Conservation (phyloP, 2,888 invertebrate species). For the Drosophila parthenogenetica region DNA sequence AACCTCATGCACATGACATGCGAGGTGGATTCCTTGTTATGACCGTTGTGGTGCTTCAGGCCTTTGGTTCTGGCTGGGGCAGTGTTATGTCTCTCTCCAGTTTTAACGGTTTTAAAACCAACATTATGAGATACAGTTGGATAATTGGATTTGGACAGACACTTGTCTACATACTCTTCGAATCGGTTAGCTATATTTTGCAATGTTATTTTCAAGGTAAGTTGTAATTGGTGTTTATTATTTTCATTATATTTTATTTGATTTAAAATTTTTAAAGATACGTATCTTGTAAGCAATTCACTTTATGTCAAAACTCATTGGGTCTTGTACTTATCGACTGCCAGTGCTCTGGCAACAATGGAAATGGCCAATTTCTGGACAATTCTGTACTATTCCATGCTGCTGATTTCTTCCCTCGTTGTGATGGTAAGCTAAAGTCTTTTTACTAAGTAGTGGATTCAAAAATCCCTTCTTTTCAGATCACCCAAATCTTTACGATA, state of each 20-base stretch:
- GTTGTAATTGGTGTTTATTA: conserved; percentile 5
- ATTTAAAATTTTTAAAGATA: background rate
- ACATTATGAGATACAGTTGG: conserved; percentile 86
- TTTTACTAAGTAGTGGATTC: background rate
- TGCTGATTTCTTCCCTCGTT: conserved; percentile 90
- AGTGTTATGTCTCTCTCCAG: conserved; percentile 93
- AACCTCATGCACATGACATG: conserved; percentile 21
- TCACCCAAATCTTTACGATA: conserved; percentile 75
- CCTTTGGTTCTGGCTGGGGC: conserved; percentile 94
- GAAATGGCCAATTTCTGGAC: conserved; percentile 90
- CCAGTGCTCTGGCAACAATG: conserved; percentile 67
- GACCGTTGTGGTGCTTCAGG: conserved; percentile 86
- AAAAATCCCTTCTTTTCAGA: conserved; percentile 39
- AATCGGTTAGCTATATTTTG: conserved; percentile 88
- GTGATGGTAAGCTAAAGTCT: conserved; percentile 88
- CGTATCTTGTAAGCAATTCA: too few relatives aligned
- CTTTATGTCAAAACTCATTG: conserved; percentile 61
- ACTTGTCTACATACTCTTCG: conserved; percentile 85
- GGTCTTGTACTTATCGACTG: conserved; percentile 72
- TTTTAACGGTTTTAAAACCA: conserved; percentile 91
- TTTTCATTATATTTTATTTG: too few relatives aligned
- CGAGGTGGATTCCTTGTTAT: conserved; percentile 22
- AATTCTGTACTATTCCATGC: conserved; percentile 90
- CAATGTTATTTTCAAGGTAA: conserved; percentile 86
- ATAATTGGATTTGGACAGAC: conserved; percentile 73